These are phyloP conservation scores for Machimus rusticus DNA, from an alignment of 2,888 invertebrate species.

Conservation along the genomic window DNA sequence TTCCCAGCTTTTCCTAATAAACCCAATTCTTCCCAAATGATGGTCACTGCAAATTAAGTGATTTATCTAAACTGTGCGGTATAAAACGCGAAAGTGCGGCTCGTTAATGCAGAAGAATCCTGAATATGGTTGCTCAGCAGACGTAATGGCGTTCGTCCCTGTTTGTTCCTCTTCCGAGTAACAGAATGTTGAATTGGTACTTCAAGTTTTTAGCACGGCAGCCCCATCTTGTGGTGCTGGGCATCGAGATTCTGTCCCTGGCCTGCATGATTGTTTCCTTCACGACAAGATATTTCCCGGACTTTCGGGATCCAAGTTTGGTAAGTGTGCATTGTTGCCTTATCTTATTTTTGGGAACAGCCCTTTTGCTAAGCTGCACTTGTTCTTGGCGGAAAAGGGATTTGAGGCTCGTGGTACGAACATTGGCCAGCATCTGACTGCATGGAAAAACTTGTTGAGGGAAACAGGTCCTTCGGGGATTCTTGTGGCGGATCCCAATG, in stretches of 20 bases:
- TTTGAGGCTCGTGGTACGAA: constrained; percentile 92
- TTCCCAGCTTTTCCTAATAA: background rate
- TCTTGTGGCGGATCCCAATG: constrained; percentile 77
- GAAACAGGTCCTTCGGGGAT: constrained; percentile 74
- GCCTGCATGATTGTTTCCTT: constrained; percentile 74
- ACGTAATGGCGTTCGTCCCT: background rate
- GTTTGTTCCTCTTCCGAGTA: background rate
- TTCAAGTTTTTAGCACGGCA: constrained; percentile 73
- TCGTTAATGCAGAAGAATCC: background rate
- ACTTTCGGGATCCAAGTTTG: constrained; percentile 86
- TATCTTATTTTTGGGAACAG: background rate
- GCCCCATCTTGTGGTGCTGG: constrained; percentile 71
- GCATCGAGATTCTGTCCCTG: constrained; percentile 69
- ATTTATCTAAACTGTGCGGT: background rate
- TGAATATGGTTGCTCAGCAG: background rate
- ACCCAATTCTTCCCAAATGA: background rate
- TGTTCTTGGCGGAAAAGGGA: constrained; percentile 67
- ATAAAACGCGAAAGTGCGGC: background rate
- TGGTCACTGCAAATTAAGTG: background rate
- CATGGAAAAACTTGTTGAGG: constrained; percentile 85
- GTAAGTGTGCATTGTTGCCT: constrained; percentile 63
- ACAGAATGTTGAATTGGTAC: constrained; percentile 66
- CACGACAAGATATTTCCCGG: constrained; percentile 72
- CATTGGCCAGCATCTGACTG: constrained; percentile 78
- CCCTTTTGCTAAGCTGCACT: background rate